Base-by-base conservation (phyloP, 1,140 invertebrate genomes). In the Conopomorpha cramerella region DNA sequence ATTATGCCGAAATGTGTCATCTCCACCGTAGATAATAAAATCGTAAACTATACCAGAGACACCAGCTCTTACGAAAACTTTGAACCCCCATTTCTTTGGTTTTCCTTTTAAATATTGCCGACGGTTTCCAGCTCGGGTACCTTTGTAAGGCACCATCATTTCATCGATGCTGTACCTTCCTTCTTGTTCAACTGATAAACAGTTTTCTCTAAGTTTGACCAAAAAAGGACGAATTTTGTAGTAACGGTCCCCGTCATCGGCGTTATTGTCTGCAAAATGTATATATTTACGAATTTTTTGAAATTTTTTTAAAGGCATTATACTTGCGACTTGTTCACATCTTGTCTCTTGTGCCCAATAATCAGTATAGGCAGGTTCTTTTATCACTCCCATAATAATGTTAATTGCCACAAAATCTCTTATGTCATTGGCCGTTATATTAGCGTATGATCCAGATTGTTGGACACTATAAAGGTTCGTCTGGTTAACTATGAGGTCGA, bases 81-180 rank as follows among this genome's bases (percentile, higher is more conserved):
- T 71, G 7, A 71, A 60, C 6, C 38, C 41, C 41, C 41, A 48
- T 37, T 48, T 48, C 3, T 43, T 44, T 15, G 44, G 37, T 34
- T 45, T 65, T 53, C 49, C 16, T 16, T 33, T 4, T 23, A 23
- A 23, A 23, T 23, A 23, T 23, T 23, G 19, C 4, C 19, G 19
- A 10, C 10, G 4, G 19, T 10, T 23, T 4, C 54, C 61, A 17
- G 54, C 53, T 46, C 53, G 43, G 11, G 49, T 45, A 0, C 72
- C 73, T 43, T 77, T 78, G 39, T 68, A 78, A 8, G 54, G 55
- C 2, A 78, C 44, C 61, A 78, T 78, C 50, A 60, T 60, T 46
- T 77, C 62, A 45, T 77, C 55, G 11, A 57, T 30, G 10, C 39
- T 42, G 36, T 39, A 45, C 8, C 41, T 36, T 28, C 27, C 34